phyloP scores from a whole-genome alignment of 1,140 invertebrate genomes.

The Aphelenchoides besseyi region DNA sequence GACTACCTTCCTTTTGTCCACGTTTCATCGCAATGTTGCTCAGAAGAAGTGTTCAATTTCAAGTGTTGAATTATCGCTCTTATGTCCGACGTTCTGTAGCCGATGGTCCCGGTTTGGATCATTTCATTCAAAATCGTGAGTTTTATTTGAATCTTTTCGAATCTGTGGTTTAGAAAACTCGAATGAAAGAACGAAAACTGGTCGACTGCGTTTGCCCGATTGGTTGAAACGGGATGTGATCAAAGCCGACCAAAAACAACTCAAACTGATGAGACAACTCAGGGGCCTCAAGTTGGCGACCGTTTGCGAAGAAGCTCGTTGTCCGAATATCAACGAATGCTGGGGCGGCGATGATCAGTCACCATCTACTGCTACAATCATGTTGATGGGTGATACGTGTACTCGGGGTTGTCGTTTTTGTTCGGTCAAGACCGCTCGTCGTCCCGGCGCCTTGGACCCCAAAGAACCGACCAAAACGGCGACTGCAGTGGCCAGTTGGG shows the following conservation, averaged over 20 bases:
- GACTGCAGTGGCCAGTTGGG: constrained; percentile 84
- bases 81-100: background rate
- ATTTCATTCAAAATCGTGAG: constrained; percentile 4
- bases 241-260: constrained; percentile 72
- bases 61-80: background rate
- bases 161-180: background rate
- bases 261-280: constrained; percentile 79
- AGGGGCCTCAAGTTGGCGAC: constrained; percentile 85
- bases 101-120: constrained; percentile 9
- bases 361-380: constrained; percentile 70
- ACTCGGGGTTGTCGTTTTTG: constrained; percentile 71
- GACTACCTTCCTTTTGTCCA: too few species aligned
- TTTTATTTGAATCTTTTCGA: background rate
- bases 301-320: constrained; percentile 96
- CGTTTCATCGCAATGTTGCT: background rate
- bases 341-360: constrained; percentile 76
- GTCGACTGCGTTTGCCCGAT: constrained; percentile 74
- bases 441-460: constrained; percentile 84
- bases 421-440: constrained; percentile 90
- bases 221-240: constrained; percentile 92
- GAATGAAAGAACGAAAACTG: constrained; percentile 35
- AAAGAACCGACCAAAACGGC: constrained; percentile 90
- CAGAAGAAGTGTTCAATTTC: background rate
- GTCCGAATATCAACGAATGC: constrained; percentile 97
- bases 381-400: constrained; percentile 68